Percentiles rank a stretch among this genome's conserved stretches.
These are phyloP conservation scores for Calliopum simillimum DNA, from an alignment of 2,888 invertebrate species.

Conservation along the genomic window DNA sequence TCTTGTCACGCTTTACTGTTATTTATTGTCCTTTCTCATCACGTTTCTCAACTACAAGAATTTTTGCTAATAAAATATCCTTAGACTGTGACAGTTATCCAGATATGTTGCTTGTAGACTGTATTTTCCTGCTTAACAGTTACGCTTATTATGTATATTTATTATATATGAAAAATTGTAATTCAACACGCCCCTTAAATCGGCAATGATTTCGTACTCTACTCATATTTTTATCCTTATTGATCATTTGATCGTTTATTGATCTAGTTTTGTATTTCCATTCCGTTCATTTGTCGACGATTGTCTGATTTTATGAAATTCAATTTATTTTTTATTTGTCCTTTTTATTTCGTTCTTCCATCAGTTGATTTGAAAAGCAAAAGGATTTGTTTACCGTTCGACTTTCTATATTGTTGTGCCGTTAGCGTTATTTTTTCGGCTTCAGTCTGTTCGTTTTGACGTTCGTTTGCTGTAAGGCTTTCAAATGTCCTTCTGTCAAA, in stretches of 20 bases:
- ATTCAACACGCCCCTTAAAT: conserved; percentile 54
- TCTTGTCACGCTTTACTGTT: conserved; percentile 47
- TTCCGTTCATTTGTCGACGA: conserved; percentile 20
- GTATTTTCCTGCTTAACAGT: conserved; percentile 31
- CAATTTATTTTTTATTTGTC: no score
- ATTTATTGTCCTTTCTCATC: conserved; percentile 41
- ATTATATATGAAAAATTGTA: conserved; percentile 55
- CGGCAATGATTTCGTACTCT: no score
- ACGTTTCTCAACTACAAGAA: neutral
- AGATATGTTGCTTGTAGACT: neutral
- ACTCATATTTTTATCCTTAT: neutral
- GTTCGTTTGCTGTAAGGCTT: conserved; percentile 19
- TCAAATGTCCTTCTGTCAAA: conserved; percentile 36
- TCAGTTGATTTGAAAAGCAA: neutral
- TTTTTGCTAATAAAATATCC: conserved; percentile 27
- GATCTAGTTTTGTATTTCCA: conserved; percentile 32
- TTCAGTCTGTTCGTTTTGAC: no score
- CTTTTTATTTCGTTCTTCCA: no score
- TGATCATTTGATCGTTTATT: neutral
- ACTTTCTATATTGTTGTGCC: neutral
- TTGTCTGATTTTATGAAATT: no score
- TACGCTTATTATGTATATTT: conserved; percentile 55
- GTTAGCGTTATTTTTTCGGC: no score
- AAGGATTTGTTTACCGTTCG: conserved; percentile 35
- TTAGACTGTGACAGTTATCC: conserved; percentile 15